Base-by-base conservation (phyloP, 1,140 invertebrate species). In the Hydropsyche tenuis region DNA sequence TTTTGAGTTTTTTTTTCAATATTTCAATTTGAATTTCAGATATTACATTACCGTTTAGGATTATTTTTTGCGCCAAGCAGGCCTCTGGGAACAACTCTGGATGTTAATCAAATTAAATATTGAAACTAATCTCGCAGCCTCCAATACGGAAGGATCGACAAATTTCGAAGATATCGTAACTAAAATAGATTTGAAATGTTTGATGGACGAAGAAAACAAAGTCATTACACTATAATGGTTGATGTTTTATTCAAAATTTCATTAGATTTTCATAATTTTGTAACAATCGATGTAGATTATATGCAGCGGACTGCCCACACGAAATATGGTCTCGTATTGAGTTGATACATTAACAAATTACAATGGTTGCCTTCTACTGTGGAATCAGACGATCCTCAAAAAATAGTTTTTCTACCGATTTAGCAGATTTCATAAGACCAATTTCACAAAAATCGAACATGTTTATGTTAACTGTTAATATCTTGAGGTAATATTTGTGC, bases 31-130 rank as follows among this genome's bases (percentile, higher is more conserved):
- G 4, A n/a, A 43, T 73, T 71, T 20, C 43, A 78, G 77, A 78
- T 69, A 73, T 78, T 6, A 72, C 53, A 11, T 76, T n/a, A 78
- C 42, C 62, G 74, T 5, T 46, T 78, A 25, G 77, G 77, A 12
- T 42, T 78, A 43, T 78, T 74, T 56, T n/a, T 60, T 78, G 37
- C 66, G 77, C 11, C 77, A 78, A 56, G 69, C 72, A 2, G 77
- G 74, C 14, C 64, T 78, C 46, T 78, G 72, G 77, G 77, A 78
- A 73, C 74, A 78, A 60, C 60, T 78, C 27, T 76, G 74, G 74
- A 73, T 74, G 72, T 72, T 78, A 53, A 60, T 76, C 22, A 75
- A 78, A 45, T 71, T 78, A 72, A 78, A 75, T 27, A 73, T 78
- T 18, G 74, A 78, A 16, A 78, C 69, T 43, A 78, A 78, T 70